These are phyloP conservation scores for Oryctes rhinoceros DNA, from an alignment of 1,140 invertebrate species.

Conservation along the genomic window DNA sequence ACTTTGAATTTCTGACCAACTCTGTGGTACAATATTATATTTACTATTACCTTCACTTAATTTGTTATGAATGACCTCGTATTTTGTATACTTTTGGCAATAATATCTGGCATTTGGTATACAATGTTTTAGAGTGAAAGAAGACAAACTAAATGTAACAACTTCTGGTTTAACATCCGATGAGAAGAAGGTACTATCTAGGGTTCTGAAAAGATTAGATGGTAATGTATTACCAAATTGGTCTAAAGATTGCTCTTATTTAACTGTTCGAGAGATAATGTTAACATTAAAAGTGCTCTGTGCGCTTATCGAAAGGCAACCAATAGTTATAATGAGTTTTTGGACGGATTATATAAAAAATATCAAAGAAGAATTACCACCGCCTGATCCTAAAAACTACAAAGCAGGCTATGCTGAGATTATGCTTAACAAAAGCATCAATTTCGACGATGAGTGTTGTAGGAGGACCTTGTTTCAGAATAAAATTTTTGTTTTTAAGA, in stretches of 20 bases:
- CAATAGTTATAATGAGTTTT: slow-evolving; percentile 71
- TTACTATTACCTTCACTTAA: too few species aligned
- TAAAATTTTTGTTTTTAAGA: slow-evolving; percentile 50
- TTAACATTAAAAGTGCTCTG: slow-evolving; percentile 75
- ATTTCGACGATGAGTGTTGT: slow-evolving; percentile 40
- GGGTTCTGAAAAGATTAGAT: slow-evolving; percentile 59
- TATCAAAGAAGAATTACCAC: slow-evolving; percentile 53
- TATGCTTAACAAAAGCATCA: slow-evolving; percentile 47
- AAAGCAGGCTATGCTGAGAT: slow-evolving; percentile 47
- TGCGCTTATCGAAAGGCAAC: slow-evolving; percentile 69
- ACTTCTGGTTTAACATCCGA: slow-evolving; percentile 62
- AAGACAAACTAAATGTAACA: slow-evolving; percentile 57
- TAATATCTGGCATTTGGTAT: background rate
- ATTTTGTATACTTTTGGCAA: slow-evolving; percentile 56
- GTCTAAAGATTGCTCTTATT: slow-evolving; percentile 66
- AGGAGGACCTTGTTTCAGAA: slow-evolving; percentile 49
- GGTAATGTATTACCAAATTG: slow-evolving; percentile 62
- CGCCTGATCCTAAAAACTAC: slow-evolving; percentile 48
- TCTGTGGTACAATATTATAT: too few species aligned
- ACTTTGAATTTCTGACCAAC: too few species aligned
- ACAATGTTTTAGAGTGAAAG: slow-evolving; percentile 46
- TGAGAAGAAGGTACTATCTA: slow-evolving; percentile 58
- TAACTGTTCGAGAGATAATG: slow-evolving; percentile 73
- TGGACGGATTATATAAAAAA: slow-evolving; percentile 66
- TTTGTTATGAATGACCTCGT: too few species aligned